Evolutionary conservation across 2,113 vertebrate species (phyloP).

Genomic region (Chionis minor): DNA sequence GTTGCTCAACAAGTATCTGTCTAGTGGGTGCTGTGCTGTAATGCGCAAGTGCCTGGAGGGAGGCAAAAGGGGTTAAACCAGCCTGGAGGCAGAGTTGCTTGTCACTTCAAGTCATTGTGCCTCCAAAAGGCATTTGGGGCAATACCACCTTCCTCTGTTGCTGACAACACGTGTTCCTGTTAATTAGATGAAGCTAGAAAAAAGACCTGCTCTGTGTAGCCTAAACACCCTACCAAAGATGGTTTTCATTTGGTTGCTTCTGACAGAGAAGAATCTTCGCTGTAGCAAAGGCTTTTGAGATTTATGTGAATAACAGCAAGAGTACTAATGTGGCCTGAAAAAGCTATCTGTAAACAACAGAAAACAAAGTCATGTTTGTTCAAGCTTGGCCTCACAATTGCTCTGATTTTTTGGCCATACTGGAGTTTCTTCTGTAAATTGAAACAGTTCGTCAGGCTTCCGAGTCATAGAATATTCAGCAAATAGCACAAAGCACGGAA

Average conservation of each 20-base stretch:
- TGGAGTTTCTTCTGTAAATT: not conserved
- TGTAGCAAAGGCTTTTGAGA: not conserved
- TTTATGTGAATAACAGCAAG: not conserved
- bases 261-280: not conserved
- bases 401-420: not conserved
- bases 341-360: not conserved
- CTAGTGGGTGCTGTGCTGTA: not conserved
- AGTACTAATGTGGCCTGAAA: not conserved
- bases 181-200: not conserved
- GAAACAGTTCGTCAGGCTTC: not conserved
- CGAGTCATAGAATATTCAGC: not conserved
- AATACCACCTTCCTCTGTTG: not conserved
- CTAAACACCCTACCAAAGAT: not conserved
- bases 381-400: not conserved
- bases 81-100: not conserved
- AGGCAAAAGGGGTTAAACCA: not conserved
- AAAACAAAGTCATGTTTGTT: slow-evolving; percentile 41
- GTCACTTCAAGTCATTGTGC: not conserved
- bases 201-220: not conserved
- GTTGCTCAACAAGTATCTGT: not conserved
- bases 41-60: not conserved
- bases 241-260: not conserved
- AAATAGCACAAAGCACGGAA: not conserved
- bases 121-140: not conserved
- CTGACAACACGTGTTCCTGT: not conserved